Evolutionary conservation across 2,113 vertebrate species (phyloP).

Genomic region (Cairina moschata): DNA sequence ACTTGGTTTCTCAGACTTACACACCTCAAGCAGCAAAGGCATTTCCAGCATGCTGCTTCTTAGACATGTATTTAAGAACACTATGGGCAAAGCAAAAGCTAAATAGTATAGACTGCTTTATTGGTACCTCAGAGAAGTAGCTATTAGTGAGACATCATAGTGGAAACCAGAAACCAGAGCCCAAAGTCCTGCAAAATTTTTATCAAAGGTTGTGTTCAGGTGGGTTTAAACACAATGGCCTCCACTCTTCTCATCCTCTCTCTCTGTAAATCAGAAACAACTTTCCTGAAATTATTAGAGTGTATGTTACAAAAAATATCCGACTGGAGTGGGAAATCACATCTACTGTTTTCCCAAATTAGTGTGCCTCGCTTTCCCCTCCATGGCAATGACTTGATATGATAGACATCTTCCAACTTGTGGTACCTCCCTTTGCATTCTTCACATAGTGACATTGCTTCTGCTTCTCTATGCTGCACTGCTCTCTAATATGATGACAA

Average conservation of each 20-base stretch:
- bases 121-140: background rate
- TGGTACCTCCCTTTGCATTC: background rate
- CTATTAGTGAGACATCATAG: background rate
- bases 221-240: background rate
- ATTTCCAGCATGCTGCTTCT: background rate
- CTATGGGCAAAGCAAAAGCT: background rate
- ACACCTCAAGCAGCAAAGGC: background rate
- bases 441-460: constrained; percentile 6
- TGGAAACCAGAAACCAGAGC: background rate
- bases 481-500: constrained; percentile 32
- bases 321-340: background rate
- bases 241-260: background rate
- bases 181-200: background rate
- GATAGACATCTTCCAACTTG: constrained; percentile 12
- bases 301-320: background rate
- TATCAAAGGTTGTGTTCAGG: background rate
- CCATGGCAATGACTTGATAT: background rate
- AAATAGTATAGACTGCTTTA: background rate
- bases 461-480: constrained; percentile 20
- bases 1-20: background rate
- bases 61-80: background rate
- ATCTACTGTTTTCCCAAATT: background rate
- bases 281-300: background rate
- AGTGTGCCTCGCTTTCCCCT: background rate
- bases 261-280: background rate